These are phyloP conservation scores for Columba janthina DNA, from an alignment of 2,113 vertebrate genomes.

Conservation along the genomic window DNA sequence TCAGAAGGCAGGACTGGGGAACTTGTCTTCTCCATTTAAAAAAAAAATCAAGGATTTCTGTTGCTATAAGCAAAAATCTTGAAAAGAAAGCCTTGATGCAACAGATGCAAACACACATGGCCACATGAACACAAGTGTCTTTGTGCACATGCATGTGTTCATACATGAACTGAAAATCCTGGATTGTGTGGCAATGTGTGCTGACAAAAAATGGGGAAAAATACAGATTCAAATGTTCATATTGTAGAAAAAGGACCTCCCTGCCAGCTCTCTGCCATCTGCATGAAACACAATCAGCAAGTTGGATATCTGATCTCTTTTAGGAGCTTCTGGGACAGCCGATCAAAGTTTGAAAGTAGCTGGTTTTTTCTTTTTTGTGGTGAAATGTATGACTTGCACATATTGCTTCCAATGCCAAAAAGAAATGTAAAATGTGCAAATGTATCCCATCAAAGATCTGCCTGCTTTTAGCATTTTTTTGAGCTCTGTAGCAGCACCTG, in stretches of 20 bases:
- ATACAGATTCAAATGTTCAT: not conserved
- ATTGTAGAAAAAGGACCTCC: not conserved
- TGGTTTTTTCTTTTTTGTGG: not conserved
- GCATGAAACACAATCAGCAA: not conserved
- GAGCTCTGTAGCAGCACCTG: not conserved
- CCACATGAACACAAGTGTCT: accelerated
- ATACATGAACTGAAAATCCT: not conserved
- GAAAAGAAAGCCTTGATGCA: not conserved
- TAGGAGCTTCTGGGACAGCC: not conserved
- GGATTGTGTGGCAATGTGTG: not conserved
- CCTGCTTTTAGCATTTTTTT: not conserved
- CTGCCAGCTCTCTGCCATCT: not conserved
- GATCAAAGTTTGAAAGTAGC: not conserved
- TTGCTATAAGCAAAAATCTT: not conserved
- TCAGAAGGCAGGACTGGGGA: not conserved
- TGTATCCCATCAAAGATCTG: not conserved
- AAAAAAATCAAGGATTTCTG: not conserved
- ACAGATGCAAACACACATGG: not conserved
- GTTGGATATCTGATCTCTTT: not conserved
- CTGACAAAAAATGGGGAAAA: not conserved
- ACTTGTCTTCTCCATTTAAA: not conserved
- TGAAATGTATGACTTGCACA: not conserved
- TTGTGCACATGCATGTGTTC: not conserved
- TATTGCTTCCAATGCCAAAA: not conserved
- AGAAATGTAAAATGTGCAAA: not conserved